Base-by-base conservation (phyloP, 1,140 invertebrate species). In the Drosophila obscura region DNA sequence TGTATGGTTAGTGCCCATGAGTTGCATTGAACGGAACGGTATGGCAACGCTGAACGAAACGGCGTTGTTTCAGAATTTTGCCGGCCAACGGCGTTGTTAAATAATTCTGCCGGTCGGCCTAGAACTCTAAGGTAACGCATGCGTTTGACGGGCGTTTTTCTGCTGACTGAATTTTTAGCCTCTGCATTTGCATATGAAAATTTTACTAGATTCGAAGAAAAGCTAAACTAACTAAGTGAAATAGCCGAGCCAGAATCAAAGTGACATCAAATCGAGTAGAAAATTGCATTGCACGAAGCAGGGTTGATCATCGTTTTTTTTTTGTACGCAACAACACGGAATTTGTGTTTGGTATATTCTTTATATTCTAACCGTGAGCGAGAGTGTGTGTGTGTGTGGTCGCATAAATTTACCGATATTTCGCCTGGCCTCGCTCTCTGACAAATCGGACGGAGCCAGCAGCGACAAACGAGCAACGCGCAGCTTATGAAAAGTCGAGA, bases 321-420 rank as follows among this genome's bases (percentile, higher is more conserved):
- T 71, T 80, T 68, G 78, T 75, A 69, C 58, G 77, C 63, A 56
- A 63, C 45, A 77, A 67, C 44, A 53, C 50, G 26, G 49, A 66
- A 49, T 46, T 35, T 75, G 46, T 48, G 28, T 71, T 65, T 55
- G 62, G 63, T 52, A 66, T 68, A 68, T 45, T 52, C 57, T 55
- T 46, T 48, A 48, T 87, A 81, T 83, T 78, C 78, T 63, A 35
- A 67, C 61, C 50, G 39, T 67, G 35, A 44, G 39, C 44, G 62
- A 63, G 48, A 31, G 43, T 39, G 16, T 56, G 28, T 67, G 73
- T 61, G 64, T 71, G 62, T 73, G 71, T 51, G 63, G 46, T 71
- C 65, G 71, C 75, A 78, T 78, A 74, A 76, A 81, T 81, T 80
- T 84, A 85, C 80, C 80, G 80, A 87, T 84, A 87, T 84, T 84